phyloP scores from a whole-genome alignment of 2,113 vertebrate species.

The Stegostoma tigrinum region DNA sequence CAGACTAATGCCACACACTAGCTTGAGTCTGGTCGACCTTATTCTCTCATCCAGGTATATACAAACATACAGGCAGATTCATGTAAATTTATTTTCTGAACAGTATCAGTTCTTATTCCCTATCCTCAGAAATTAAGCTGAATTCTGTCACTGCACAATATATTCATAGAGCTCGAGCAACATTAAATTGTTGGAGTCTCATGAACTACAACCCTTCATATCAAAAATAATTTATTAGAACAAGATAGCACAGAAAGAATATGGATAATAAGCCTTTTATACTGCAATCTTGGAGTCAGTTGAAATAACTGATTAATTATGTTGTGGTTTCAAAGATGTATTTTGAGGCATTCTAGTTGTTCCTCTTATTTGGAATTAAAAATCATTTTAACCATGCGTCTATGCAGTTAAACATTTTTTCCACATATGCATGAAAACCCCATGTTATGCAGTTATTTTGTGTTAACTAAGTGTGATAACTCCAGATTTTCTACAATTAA shows the following conservation, averaged over 20 bases:
- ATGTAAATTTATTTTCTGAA: background rate
- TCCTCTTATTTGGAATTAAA: background rate
- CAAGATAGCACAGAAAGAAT: background rate
- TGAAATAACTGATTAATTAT: background rate
- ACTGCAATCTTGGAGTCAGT: background rate
- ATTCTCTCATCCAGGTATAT: background rate
- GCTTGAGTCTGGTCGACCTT: background rate
- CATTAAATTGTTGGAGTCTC: background rate
- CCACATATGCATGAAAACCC: background rate
- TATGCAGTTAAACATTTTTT: background rate
- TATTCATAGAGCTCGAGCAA: conserved; percentile 2
- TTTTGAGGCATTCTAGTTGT: background rate
- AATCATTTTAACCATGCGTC: background rate
- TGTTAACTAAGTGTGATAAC: background rate
- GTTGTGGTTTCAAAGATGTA: background rate
- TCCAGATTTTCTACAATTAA: background rate
- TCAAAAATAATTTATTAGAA: conserved; percentile 2
- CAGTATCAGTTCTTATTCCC: background rate
- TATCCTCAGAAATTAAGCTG: background rate
- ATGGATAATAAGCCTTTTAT: background rate
- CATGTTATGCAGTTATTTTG: background rate
- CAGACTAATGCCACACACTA: background rate
- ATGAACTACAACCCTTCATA: background rate
- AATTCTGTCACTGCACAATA: background rate
- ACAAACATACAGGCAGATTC: background rate